Evolutionary conservation across 1,140 invertebrate species (phyloP).

Genomic region (Caerostris darwini): DNA sequence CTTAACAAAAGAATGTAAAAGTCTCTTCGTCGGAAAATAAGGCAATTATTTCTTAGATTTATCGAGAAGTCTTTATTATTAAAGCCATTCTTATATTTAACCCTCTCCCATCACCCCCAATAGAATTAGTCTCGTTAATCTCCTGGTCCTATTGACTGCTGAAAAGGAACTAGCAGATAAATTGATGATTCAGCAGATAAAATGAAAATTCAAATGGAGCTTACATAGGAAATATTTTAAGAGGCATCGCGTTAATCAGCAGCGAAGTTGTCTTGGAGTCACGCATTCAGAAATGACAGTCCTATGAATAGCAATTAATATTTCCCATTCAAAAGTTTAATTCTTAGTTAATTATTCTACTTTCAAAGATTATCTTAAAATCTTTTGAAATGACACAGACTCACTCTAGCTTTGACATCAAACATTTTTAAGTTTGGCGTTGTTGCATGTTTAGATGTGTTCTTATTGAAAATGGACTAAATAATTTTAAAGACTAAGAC

Average conservation of each 20-base stretch:
- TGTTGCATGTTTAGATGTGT: too few relatives aligned
- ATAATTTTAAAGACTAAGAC: too few relatives aligned
- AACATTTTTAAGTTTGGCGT: too few relatives aligned
- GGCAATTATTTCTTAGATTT: conserved; percentile 11
- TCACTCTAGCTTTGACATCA: too few relatives aligned
- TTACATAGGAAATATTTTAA: not conserved
- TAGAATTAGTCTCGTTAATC: not conserved
- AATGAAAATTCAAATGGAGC: not conserved
- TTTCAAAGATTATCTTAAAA: not conserved
- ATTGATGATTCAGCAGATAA: not conserved
- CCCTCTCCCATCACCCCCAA: not conserved
- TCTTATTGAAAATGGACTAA: too few relatives aligned
- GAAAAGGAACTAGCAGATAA: not conserved
- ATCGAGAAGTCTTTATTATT: not conserved
- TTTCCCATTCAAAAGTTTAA: not conserved
- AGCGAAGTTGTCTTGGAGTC: not conserved
- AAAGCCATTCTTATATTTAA: not conserved
- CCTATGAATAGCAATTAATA: not conserved
- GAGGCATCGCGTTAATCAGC: not conserved
- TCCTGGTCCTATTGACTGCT: not conserved
- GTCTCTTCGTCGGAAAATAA: not conserved
- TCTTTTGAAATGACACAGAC: too few relatives aligned
- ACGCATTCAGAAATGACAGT: not conserved
- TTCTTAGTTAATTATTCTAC: not conserved
- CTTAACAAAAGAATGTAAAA: too few relatives aligned